Percentiles rank a stretch among this genome's conserved stretches.
Conservation (phyloP, 2,113 vertebrate species). For the Corythaeola cristata region DNA sequence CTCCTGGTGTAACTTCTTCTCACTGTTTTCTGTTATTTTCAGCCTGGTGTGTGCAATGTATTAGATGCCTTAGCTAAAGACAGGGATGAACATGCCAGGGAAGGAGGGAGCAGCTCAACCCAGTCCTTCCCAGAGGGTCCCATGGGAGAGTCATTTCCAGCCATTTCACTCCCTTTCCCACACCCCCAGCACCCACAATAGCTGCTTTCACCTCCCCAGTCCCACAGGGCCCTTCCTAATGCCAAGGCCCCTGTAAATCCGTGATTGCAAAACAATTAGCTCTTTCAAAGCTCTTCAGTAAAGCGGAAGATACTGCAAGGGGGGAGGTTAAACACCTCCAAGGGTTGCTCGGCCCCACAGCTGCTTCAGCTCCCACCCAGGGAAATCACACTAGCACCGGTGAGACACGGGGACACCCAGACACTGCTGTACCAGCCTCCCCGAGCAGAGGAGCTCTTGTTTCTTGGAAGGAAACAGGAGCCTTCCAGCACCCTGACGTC, state of each 20-base stretch:
- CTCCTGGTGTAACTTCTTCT: background rate
- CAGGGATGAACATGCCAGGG: background rate
- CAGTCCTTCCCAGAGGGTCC: background rate
- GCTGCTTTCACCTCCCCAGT: background rate
- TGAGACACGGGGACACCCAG: background rate
- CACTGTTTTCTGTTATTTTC: background rate
- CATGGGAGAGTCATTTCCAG: fast-evolving
- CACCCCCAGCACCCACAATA: background rate
- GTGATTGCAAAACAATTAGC: background rate
- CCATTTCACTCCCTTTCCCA: background rate
- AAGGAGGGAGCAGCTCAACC: background rate
- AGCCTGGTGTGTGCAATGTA: fast-evolving
- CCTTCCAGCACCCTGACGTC: fast-evolving
- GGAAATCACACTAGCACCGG: fast-evolving
- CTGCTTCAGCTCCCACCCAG: background rate
- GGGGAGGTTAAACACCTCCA: background rate
- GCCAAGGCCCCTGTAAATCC: background rate
- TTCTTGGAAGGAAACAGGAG: background rate
- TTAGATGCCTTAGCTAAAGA: fast-evolving
- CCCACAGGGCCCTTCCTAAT: background rate
- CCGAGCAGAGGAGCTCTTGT: fast-evolving
- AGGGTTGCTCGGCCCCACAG: background rate
- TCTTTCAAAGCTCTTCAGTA: background rate
- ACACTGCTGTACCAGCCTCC: fast-evolving
- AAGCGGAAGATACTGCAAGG: background rate